Percentiles rank a stretch among this genome's conserved stretches.
Conservation (phyloP, 2,113 vertebrate species). For the Lontra canadensis region DNA sequence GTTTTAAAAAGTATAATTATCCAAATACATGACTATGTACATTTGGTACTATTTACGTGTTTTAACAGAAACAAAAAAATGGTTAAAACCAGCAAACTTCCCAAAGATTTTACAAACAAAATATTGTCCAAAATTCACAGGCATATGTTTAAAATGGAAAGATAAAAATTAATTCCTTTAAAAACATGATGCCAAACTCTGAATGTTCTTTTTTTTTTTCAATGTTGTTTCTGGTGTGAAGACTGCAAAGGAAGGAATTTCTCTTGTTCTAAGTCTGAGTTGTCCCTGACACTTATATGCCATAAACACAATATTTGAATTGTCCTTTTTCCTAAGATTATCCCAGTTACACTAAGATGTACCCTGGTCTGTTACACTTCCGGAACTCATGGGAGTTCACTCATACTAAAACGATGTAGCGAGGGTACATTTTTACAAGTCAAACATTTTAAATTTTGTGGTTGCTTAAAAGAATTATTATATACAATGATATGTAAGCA, state of each 20-base stretch:
- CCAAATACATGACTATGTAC: constrained; percentile 39
- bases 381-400: constrained; percentile 71
- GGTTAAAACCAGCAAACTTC: neutral
- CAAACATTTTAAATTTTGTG: constrained; percentile 19
- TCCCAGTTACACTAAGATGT: constrained; percentile 74
- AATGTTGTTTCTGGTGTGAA: constrained; percentile 59
- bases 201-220: constrained; percentile 71
- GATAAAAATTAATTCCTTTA: constrained; percentile 34
- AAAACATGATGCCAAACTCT: constrained; percentile 71
- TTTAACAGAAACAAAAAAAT: neutral
- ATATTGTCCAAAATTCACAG: constrained; percentile 38
- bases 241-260: constrained; percentile 33
- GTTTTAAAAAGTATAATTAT: constrained; percentile 46
- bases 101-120: constrained; percentile 4
- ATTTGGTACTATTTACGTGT: neutral
- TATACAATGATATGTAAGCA: constrained; percentile 55
- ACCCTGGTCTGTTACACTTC: constrained; percentile 67
- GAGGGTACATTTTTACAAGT: constrained; percentile 70
- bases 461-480: constrained; percentile 79
- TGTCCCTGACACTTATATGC: constrained; percentile 64
- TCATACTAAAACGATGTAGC: constrained; percentile 67
- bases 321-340: constrained; percentile 67
- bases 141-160: neutral
- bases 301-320: constrained; percentile 78
- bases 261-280: constrained; percentile 61